Evolutionary conservation across 2,113 vertebrate genomes (phyloP).

Genomic region (Gnathonemus longibarbis): DNA sequence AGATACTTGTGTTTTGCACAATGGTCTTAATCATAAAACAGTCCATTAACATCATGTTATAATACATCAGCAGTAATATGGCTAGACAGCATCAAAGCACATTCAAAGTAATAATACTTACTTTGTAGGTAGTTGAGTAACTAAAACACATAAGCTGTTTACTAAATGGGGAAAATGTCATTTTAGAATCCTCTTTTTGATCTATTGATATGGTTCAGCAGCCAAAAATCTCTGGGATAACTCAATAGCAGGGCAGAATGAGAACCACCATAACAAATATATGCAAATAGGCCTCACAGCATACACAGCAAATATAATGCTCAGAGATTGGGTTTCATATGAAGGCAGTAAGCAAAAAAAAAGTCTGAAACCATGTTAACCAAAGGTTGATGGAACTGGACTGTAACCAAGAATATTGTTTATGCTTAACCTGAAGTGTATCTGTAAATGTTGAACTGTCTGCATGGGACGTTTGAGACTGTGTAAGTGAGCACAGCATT

Average conservation of each 20-base stretch:
- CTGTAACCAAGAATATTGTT: background rate
- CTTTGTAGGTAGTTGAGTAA: background rate
- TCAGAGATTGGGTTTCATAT: background rate
- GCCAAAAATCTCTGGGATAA: background rate
- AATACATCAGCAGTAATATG: background rate
- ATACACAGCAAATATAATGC: background rate
- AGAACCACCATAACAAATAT: background rate
- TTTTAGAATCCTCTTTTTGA: background rate
- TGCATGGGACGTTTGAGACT: background rate
- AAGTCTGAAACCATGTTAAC: background rate
- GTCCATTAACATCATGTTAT: background rate
- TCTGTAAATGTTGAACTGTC: background rate
- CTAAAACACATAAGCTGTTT: background rate
- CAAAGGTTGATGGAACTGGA: background rate
- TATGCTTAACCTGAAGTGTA: background rate
- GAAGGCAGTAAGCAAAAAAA: background rate
- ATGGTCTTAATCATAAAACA: background rate
- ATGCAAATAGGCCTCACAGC: background rate
- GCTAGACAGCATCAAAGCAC: background rate
- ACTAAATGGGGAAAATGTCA: background rate
- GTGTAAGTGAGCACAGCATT: background rate
- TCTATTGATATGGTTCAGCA: background rate
- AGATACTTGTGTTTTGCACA: background rate
- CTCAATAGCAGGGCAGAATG: background rate
- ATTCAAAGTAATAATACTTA: background rate